These are phyloP conservation scores for Heliconius erato DNA, from an alignment of 2,888 invertebrate species.

Conservation along the genomic window DNA sequence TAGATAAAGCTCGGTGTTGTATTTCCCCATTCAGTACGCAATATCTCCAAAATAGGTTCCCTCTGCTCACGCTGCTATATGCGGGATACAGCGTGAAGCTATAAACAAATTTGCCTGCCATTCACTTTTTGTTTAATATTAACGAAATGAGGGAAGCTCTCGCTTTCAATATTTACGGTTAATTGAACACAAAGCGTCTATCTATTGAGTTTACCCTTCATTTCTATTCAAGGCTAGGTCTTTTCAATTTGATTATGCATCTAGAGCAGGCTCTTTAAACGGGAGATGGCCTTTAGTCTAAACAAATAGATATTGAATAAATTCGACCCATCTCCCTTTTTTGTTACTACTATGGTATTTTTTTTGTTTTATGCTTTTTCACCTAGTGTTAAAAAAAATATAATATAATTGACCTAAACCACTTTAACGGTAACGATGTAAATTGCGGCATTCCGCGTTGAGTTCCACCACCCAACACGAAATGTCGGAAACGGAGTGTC, in stretches of 20 bases:
- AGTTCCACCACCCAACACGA: too few relatives aligned
- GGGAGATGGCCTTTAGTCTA: slow-evolving; percentile 47
- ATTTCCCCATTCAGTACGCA: not conserved
- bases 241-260: slow-evolving; percentile 30
- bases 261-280: slow-evolving; percentile 41
- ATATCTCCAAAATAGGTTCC: not conserved
- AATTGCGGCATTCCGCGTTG: too few relatives aligned
- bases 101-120: not conserved
- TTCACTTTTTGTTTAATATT: not conserved
- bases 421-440: too few relatives aligned
- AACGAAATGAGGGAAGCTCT: not conserved
- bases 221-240: slow-evolving; percentile 34
- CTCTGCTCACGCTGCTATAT: not conserved
- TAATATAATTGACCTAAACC: too few relatives aligned
- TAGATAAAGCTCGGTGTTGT: not conserved
- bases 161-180: slow-evolving; percentile 10
- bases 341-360: not conserved
- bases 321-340: slow-evolving; percentile 31
- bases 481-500: too few relatives aligned
- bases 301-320: slow-evolving; percentile 51
- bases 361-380: not conserved
- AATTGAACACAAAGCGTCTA: not conserved
- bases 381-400: too few relatives aligned
- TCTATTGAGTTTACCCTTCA: slow-evolving; percentile 32
- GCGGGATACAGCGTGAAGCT: not conserved